Evolutionary conservation across 2,113 vertebrate genomes (phyloP), one percentile per base, ranked within the genome.

Genomic region (Hipposideros armiger): DNA sequence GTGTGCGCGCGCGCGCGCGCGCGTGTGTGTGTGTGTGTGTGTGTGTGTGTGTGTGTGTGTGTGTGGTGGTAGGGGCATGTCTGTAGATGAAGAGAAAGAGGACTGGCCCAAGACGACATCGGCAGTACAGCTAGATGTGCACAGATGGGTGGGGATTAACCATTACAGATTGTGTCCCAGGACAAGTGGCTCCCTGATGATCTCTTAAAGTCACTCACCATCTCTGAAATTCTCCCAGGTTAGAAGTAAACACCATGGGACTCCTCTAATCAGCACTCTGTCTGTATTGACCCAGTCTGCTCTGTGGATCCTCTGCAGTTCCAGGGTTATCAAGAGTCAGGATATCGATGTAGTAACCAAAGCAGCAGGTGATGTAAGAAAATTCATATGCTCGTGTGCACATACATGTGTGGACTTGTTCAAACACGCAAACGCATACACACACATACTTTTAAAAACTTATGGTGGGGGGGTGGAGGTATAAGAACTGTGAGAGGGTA

Each of bases 141-240:
- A 2, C 11, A 73, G 19, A 47, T 3, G 64, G 32, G 8, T 54
- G 36, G 40, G 22, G 9, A 1, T 56, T 32, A 87, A n/a, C 42
- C 36, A 3, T 26, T 85, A 36, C 15, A 62, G 7, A 83, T 40
- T 50, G 40, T 15, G 42, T 30, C 28, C 5, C 5, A 67, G 19
- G 36, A 66, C 47, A 62, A 30, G 50, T 76, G 32, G 30, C 16
- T 72, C 16, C 15, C 67, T 58, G 1, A 7, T 72, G 36, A 20
- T 58, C 77, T 73, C 72, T 60, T 76, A 42, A 91, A 80, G 47
- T 60, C n/a, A 85, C 3, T 17, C 16, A 70, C 58, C 82, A 11
- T 50, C 17, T 42, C n/a, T 89, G 40, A 90, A 96, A 86, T 77
- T 82, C 73, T 95, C 85, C 56, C 56, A 32, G 17, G 26, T 72